These are phyloP conservation scores for Lacerta viridis DNA, from an alignment of 2,797 vertebrate species.

Conservation along the genomic window DNA sequence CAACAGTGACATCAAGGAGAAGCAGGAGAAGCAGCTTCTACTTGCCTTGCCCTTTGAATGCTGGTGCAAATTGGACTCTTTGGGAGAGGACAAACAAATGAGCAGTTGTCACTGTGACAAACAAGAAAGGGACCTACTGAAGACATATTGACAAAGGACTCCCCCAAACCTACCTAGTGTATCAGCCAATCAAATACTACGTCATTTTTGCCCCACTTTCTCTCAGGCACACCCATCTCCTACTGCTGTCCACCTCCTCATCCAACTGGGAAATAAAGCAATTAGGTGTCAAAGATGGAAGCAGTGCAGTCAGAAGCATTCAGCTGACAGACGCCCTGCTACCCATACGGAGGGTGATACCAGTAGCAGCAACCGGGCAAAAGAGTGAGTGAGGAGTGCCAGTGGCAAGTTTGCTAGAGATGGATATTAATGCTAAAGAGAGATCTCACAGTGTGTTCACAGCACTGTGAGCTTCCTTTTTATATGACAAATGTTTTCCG, in stretches of 20 bases:
- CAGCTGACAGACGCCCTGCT: neutral
- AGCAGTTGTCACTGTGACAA: neutral
- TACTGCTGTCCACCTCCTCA: neutral
- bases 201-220: neutral
- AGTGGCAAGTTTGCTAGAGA: neutral
- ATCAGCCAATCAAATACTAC: too few species aligned
- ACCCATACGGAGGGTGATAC: neutral
- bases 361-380: neutral
- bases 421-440: neutral
- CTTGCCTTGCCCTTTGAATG: neutral
- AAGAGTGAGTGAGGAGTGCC: neutral
- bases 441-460: neutral
- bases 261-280: neutral
- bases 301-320: neutral
- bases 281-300: neutral
- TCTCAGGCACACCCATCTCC: neutral
- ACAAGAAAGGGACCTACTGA: neutral
- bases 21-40: neutral
- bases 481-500: neutral
- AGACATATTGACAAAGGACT: neutral
- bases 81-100: too few species aligned
- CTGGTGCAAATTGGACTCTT: neutral
- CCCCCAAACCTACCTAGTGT: neutral
- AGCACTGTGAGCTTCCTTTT: neutral
- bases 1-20: neutral